Percentiles rank a stretch among this genome's conserved stretches.
These are phyloP conservation scores for Cheilosia pagana DNA, from an alignment of 2,888 invertebrate genomes.

Conservation along the genomic window DNA sequence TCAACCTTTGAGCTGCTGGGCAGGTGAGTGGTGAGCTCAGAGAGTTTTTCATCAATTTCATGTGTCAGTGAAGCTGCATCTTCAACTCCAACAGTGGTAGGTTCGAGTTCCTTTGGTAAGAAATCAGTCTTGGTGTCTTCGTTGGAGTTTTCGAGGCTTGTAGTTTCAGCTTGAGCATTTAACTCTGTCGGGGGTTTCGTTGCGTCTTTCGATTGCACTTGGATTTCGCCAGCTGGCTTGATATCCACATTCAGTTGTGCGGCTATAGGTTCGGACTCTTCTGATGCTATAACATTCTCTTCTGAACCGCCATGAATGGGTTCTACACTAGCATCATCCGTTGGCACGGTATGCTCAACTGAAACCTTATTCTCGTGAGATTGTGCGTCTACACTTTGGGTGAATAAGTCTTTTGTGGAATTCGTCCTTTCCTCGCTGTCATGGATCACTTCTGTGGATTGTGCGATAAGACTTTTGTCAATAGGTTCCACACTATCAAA, in stretches of 20 bases:
- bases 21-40: slow-evolving; percentile 53
- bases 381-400: neutral
- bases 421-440: neutral
- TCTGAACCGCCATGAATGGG: neutral
- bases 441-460: slow-evolving; percentile 11
- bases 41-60: slow-evolving; percentile 64
- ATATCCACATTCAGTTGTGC: neutral
- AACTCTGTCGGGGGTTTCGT: slow-evolving; percentile 19
- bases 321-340: neutral
- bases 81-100: neutral
- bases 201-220: neutral
- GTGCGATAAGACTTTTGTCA: neutral
- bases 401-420: neutral
- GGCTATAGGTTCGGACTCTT: neutral
- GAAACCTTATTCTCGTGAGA: neutral
- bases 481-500: neutral
- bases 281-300: neutral
- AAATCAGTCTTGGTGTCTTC: slow-evolving; percentile 59
- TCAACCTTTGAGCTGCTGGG: slow-evolving; percentile 38
- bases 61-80: slow-evolving; percentile 56
- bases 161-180: slow-evolving; percentile 5
- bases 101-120: slow-evolving; percentile 20
- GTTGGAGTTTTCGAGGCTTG: slow-evolving; percentile 7
- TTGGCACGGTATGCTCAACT: neutral
- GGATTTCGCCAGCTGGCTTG: neutral